Evolutionary conservation across 1,140 invertebrate genomes (phyloP), one percentile per base, ranked within the genome.

Genomic region (Oreohelix idahoensis): DNA sequence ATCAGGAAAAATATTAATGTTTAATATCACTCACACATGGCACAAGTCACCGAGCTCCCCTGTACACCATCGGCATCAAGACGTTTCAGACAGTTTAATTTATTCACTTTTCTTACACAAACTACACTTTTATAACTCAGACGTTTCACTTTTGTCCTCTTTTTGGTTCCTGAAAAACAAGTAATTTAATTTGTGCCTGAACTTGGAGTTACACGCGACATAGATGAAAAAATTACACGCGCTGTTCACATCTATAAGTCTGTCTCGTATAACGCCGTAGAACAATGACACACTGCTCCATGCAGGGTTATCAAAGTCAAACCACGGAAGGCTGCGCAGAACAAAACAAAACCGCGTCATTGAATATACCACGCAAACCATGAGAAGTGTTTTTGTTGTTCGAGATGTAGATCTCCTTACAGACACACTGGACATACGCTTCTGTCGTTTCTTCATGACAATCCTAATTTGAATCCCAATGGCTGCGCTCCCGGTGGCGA

Each of bases 211-310:
- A n/a, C 2, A 66, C 10, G 29, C 63, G 1, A 66, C 29, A 23
- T 66, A 66, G n/a, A 66, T 66, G 17, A 66, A 66, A 23, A 66
- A 66, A n/a, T 66, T 66, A 32, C 63, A 66, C 5, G 63, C n/a
- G 29, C 63, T 66, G 63, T 66, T 66, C 5, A 66, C 8, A 10
- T 66, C 29, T 23, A 66, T 5, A 66, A 66, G n/a, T 66, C n/a
- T 29, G 29, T 66, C n/a, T 66, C 63, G 23, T 1, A 66, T 32
- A 32, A 66, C 11, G 5, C 11, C 29, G 29, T 32, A 66, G 11
- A 32, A 29, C n/a, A 66, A 32, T 8, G 63, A 20, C 53, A 58
- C 53, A 2, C 26, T 58, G 10, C n/a, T 32, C 63, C n/a, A 66
- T 32, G 53, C 10, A 11, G 53, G 5, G 29, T 66, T 32, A 10